Evolutionary conservation across 2,888 invertebrate genomes (phyloP).

Genomic region (Hyposoter didymator): DNA sequence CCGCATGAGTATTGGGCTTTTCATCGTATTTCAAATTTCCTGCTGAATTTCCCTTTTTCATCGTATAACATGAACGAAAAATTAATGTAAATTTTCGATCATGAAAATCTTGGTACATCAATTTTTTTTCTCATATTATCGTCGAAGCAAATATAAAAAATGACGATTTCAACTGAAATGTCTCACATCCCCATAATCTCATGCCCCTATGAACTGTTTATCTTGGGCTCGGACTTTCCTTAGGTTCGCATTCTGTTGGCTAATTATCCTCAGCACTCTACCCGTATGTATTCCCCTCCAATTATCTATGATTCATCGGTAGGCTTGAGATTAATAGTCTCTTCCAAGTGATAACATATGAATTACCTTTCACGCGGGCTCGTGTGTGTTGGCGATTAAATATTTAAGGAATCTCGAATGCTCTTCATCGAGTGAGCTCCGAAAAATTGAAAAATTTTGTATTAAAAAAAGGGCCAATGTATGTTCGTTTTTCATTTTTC

Average conservation of each 20-base stretch:
- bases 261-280: constrained; percentile 49
- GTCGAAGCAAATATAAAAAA: background rate
- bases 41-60: background rate
- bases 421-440: too few species aligned
- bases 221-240: constrained; percentile 31
- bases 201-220: constrained; percentile 51
- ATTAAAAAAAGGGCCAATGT: too few species aligned
- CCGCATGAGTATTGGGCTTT: background rate
- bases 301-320: constrained; percentile 62
- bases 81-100: background rate
- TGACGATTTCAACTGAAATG: background rate
- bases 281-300: constrained; percentile 44
- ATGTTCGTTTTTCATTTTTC: too few species aligned
- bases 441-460: too few species aligned
- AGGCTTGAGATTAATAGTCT: constrained; percentile 50
- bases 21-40: background rate
- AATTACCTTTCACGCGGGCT: constrained; percentile 19
- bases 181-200: background rate
- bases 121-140: too few species aligned
- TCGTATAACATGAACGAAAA: background rate
- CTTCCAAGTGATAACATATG: constrained; percentile 53
- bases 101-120: background rate
- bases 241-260: constrained; percentile 25
- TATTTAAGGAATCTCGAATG: background rate
- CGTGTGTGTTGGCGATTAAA: background rate